Conservation (phyloP, 53 echinoderm and acorn worm genomes). For the Crossaster papposus region DNA sequence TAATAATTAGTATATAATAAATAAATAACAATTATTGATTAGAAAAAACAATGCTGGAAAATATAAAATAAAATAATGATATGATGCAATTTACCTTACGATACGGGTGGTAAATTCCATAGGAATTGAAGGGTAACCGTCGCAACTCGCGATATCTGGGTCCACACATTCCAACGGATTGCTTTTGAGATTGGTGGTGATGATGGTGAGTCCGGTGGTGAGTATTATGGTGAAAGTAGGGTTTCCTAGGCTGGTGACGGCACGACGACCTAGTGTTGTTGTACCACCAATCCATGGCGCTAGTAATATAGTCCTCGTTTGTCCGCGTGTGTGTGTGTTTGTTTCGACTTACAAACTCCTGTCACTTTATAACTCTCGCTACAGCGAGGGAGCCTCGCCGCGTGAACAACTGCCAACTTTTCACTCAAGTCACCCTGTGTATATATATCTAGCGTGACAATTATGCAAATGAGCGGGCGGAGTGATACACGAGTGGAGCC, state of each 20-base stretch:
- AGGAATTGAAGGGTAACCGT: conserved; percentile 61
- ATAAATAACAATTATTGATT: no score
- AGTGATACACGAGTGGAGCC: conserved; percentile 58
- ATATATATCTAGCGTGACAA: conserved; percentile 31
- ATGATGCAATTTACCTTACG: conserved; percentile 45
- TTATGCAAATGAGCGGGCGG: conserved; percentile 52
- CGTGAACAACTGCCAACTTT: conserved; percentile 40
- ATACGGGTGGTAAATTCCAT: conserved; percentile 71
- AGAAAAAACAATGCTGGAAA: not conserved
- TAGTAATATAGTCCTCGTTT: conserved; percentile 43
- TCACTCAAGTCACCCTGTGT: conserved; percentile 10
- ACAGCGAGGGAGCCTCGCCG: conserved; percentile 47
- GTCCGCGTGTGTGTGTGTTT: not conserved
- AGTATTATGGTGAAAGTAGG: conserved; percentile 35
- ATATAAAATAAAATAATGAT: not conserved
- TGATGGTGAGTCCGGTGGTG: conserved; percentile 54
- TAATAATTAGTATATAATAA: no score
- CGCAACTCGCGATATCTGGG: conserved; percentile 68
- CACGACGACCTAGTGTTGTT: conserved; percentile 58
- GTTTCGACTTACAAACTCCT: not conserved
- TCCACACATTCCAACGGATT: conserved; percentile 63
- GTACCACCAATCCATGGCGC: conserved; percentile 76
- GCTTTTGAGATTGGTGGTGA: conserved; percentile 48
- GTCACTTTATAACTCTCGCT: conserved; percentile 12
- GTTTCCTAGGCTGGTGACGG: conserved; percentile 44